Base-by-base conservation (phyloP, 2,113 vertebrate species). In the Corythornis vintsioides region DNA sequence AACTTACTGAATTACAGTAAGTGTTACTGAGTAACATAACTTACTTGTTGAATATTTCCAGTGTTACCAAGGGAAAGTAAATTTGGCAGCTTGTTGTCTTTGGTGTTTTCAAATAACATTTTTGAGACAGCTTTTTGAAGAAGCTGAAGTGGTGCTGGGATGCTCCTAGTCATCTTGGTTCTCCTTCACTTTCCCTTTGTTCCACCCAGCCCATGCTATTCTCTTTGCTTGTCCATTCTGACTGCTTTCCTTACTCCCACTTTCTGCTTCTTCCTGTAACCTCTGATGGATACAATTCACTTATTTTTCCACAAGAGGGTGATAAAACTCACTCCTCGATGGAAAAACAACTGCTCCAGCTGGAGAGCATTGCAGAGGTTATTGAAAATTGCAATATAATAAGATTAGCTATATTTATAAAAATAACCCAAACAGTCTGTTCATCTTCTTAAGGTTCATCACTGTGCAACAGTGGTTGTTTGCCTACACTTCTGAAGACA, bases 231-330 rank as follows among this genome's bases (percentile, higher is more conserved):
- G 24, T 76, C 69, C 24, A 43, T 82, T 63, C 33, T 56, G 45
- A 10, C 59, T 60, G 45, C 13, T 24, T 75, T 55, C 21, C 8
- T 65, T 45, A 20, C 55, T 93, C 64, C 48, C 6, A 20, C 47
- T 67, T 83, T n/a, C 19, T 69, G 1, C 52, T 82, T 40, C 57
- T 47, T 75, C 66, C 48, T 42, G 0, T 33, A 55, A 22, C n/a
- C n/a, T 76, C 56, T 90, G 65, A 74, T 1, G 2, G 65, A 43
- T 75, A 92, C 15, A 33, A n/a, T 95, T 85, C 80, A 48, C 25
- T 6, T 60, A 22, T 21, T 92, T 88, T 96, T 92, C 96, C 94
- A 93, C 92, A 92, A 96, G 93, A 93, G 96, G 86, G 89, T 92
- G 93, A 83, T 88, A 92, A 94, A 92, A 90, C 59, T 96, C 88